phyloP scores from a whole-genome alignment of 2,113 vertebrate species.

The Dinomys branickii region DNA sequence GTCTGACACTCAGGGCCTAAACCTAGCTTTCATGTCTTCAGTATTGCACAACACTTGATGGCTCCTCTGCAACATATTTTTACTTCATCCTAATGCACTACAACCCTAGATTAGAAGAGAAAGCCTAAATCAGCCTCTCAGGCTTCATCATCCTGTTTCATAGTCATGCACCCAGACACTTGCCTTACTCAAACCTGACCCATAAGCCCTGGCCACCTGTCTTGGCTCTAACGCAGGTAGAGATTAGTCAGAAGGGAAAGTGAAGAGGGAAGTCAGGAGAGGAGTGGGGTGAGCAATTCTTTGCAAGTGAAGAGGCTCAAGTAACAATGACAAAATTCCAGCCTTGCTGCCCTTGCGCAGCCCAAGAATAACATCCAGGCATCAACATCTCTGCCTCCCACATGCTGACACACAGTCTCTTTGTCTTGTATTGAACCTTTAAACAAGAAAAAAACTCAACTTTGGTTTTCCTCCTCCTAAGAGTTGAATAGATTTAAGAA shows the following conservation, averaged over 20 bases:
- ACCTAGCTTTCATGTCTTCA: neutral
- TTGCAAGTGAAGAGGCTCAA: neutral
- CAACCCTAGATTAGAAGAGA: neutral
- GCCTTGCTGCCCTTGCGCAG: neutral
- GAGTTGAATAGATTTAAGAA: neutral
- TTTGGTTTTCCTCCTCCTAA: constrained; percentile 18
- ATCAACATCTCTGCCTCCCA: neutral
- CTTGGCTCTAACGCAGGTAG: neutral
- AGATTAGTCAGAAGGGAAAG: constrained; percentile 56
- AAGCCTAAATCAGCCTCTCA: neutral
- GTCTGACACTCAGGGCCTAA: neutral
- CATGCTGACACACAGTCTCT: neutral
- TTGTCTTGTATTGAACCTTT: neutral
- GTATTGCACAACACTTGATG: fast-evolving
- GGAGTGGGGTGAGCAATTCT: neutral
- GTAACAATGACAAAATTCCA: neutral
- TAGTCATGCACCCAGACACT: neutral
- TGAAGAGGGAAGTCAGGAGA: constrained; percentile 26
- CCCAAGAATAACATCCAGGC: constrained; percentile 56
- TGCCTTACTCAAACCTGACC: neutral
- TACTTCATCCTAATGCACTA: fast-evolving
- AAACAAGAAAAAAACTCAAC: neutral
- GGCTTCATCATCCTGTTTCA: neutral
- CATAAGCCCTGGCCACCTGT: neutral
- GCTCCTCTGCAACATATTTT: neutral